Percentiles rank a stretch among this genome's conserved stretches.
Evolutionary conservation across 2,888 invertebrate species (phyloP).

Genomic region (Horisme vitalbata): DNA sequence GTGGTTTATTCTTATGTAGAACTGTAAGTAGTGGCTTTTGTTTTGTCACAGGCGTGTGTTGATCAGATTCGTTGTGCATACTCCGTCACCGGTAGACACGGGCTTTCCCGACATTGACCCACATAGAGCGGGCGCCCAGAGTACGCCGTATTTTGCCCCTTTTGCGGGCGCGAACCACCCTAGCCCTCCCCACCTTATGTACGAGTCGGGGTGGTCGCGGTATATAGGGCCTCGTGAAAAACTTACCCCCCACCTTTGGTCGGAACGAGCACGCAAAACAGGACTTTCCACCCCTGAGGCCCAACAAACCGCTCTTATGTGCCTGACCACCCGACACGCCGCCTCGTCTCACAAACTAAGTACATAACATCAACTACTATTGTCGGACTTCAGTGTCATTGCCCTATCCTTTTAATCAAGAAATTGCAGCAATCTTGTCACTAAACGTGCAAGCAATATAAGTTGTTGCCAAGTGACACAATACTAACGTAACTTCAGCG

Average conservation of each 20-base stretch:
- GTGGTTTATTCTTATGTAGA: conserved; percentile 37
- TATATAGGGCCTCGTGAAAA: conserved; percentile 83
- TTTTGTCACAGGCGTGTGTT: conserved; percentile 74
- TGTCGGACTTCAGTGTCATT: conserved; percentile 29
- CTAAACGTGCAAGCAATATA: conserved; percentile 30
- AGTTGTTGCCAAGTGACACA: conserved; percentile 1
- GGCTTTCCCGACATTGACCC: conserved; percentile 84
- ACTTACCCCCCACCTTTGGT: conserved; percentile 78
- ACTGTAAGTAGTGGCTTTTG: conserved; percentile 61
- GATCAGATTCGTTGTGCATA: conserved; percentile 83
- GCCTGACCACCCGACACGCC: conserved; percentile 54
- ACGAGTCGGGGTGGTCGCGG: conserved; percentile 82
- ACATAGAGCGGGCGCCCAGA: conserved; percentile 82
- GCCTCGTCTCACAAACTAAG: conserved; percentile 31
- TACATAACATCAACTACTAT: conserved; percentile 26
- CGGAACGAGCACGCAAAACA: conserved; percentile 79
- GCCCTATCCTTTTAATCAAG: conserved; percentile 32
- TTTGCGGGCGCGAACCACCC: conserved; percentile 83
- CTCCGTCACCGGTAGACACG: conserved; percentile 82
- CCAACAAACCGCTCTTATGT: conserved; percentile 68
- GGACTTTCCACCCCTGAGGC: conserved; percentile 76
- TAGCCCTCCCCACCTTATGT: conserved; percentile 79
- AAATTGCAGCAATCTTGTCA: conserved; percentile 26
- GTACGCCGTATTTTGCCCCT: conserved; percentile 83
- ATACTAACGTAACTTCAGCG: not conserved